Base-by-base conservation (phyloP, 2,113 vertebrate genomes). In the Acinonyx jubatus region DNA sequence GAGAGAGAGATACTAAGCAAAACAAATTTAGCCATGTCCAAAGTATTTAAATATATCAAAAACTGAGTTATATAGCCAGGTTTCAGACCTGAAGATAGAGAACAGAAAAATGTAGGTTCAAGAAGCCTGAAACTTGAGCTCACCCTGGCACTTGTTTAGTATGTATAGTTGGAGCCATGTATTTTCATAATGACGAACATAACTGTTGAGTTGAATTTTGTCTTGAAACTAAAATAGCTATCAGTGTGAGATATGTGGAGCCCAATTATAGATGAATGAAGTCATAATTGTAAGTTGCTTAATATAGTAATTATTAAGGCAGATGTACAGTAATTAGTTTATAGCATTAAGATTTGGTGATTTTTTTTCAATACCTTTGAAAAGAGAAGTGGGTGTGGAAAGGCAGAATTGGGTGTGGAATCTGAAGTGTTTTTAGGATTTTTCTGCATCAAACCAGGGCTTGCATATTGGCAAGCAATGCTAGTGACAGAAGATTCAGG, bases 241-340 rank as follows among this genome's bases (percentile, higher is more conserved):
- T 96, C 89, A 87, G 69, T 81, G 25, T 36, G 50, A 95, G 66
- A 65, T 95, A n/a, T 94, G 69, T 85, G 86, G 63, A 98, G 74
- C 52, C 69, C 63, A 85, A 92, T 92, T 98, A 95, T 84, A 96
- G 97, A 96, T 83, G 95, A 96, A 97, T 36, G 86, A 79, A 89
- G 92, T 94, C 92, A 52, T 97, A 94, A 97, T 97, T 96, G 38
- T 95, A 91, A 97, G 89, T 88, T 97, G 63, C 94, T 84, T 94
- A 97, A 87, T 97, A 81, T 80, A 90, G 92, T 96, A 96, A 97
- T 97, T 96, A 94, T 96, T 87, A 55, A 95, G 68, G 92, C 86
- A 97, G 95, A 96, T 95, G 94, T 93, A 87, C 41, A 87, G 85
- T 91, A 93, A 97, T 97, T 97, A 96, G 89, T 91, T 91, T 96